These are phyloP conservation scores for Tachyglossus aculeatus DNA, from an alignment of 2,797 vertebrate genomes.

Conservation along the genomic window DNA sequence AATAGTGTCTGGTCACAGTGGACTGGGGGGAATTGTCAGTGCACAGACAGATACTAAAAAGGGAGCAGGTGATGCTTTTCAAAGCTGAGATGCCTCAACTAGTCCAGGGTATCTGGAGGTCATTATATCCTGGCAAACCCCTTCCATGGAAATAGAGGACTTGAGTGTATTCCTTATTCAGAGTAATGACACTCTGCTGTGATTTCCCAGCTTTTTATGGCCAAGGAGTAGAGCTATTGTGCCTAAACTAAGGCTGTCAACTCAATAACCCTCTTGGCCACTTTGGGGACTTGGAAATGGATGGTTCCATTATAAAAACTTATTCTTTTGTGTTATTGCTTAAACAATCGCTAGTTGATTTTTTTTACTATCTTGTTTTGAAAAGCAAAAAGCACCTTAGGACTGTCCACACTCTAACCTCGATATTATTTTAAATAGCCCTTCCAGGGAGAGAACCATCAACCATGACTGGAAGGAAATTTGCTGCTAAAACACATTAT, in stretches of 20 bases:
- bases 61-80: too few relatives aligned
- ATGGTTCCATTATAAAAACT: conserved; percentile 7
- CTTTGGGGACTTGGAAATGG: conserved; percentile 29
- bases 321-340: conserved; percentile 16
- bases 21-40: too few relatives aligned
- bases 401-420: conserved; percentile 7
- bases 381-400: conserved; percentile 4
- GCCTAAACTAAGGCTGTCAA: conserved; percentile 32
- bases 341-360: conserved; percentile 16
- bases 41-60: too few relatives aligned
- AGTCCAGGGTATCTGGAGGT: too few relatives aligned
- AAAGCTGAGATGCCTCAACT: too few relatives aligned
- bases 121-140: too few relatives aligned
- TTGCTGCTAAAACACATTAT: conserved; percentile 44
- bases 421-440: background rate
- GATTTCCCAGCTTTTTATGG: conserved; percentile 19
- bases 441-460: conserved; percentile 19
- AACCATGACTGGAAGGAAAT: conserved; percentile 47
- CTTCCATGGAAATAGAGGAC: too few relatives aligned
- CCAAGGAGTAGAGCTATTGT: background rate
- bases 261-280: conserved; percentile 50
- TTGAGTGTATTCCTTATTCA: too few relatives aligned
- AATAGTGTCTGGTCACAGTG: too few relatives aligned
- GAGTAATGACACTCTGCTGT: conserved; percentile 1
- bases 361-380: conserved; percentile 5